A percentile compares a stretch with the other conserved stretches of the same genome.
These are phyloP conservation scores for Acanthacorydalis orientalis DNA, from an alignment of 2,888 invertebrate species.

Conservation along the genomic window DNA sequence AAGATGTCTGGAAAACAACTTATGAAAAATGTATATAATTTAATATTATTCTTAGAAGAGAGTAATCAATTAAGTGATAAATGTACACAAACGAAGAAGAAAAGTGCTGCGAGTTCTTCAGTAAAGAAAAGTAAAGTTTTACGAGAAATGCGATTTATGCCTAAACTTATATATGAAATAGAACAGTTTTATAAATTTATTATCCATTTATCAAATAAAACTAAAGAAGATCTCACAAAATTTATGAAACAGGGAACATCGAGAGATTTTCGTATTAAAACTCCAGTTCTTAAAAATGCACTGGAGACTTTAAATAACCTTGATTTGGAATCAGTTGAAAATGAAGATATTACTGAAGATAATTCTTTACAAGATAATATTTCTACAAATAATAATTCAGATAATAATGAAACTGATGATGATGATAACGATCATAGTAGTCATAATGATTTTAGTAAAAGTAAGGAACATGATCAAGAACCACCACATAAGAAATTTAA, in stretches of 20 bases:
- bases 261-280: slow-evolving; percentile 44
- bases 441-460: too few relatives aligned
- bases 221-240: slow-evolving; percentile 34
- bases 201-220: slow-evolving; percentile 38
- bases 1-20: slow-evolving; percentile 41
- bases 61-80: slow-evolving; percentile 22
- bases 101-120: slow-evolving; percentile 16
- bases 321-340: slow-evolving; percentile 5
- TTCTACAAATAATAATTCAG: background rate
- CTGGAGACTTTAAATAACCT: slow-evolving; percentile 22
- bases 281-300: slow-evolving; percentile 32
- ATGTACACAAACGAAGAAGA: slow-evolving; percentile 16
- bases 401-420: background rate
- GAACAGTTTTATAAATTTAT: slow-evolving; percentile 45
- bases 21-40: slow-evolving; percentile 34
- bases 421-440: background rate
- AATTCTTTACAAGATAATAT: slow-evolving; percentile 3
- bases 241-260: slow-evolving; percentile 43
- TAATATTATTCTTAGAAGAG: slow-evolving; percentile 40
- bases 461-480: too few relatives aligned
- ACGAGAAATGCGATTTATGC: slow-evolving; percentile 43
- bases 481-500: too few relatives aligned
- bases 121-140: slow-evolving; percentile 32
- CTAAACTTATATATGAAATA: slow-evolving; percentile 43
- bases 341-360: slow-evolving; percentile 4